phyloP scores from a whole-genome alignment of 37 sponge, comb jelly and placozoan species.

The Aphrocallistes beatrix region DNA sequence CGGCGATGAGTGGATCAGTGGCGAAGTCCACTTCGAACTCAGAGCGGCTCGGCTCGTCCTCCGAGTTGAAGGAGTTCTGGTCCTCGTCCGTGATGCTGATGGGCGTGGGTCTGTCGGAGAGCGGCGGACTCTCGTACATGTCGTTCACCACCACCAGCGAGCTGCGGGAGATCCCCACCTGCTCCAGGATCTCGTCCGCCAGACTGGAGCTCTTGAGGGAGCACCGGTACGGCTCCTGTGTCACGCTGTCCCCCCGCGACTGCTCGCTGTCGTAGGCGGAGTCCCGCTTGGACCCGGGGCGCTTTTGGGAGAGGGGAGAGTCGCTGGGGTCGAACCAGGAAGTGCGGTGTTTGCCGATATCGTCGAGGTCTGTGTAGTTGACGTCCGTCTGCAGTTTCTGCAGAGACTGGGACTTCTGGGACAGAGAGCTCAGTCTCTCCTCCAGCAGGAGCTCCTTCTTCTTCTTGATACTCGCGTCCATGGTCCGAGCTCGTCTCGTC shows the following conservation, averaged over 20 bases:
- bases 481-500: background rate
- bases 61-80: background rate
- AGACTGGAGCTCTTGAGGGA: background rate
- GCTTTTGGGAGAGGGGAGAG: conserved; percentile 1
- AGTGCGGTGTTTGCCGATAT: background rate
- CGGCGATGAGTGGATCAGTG: background rate
- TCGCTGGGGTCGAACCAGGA: background rate
- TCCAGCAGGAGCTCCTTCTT: background rate
- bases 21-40: background rate
- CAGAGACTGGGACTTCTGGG: background rate
- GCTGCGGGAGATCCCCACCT: background rate
- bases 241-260: background rate
- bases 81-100: background rate
- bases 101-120: background rate
- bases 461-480: background rate
- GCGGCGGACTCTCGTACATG: conserved; percentile 2
- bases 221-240: background rate
- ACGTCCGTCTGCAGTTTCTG: background rate
- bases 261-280: conserved; percentile 19
- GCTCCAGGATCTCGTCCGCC: background rate
- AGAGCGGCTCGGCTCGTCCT: background rate
- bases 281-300: conserved; percentile 2
- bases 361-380: background rate
- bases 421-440: background rate
- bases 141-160: background rate